These are phyloP conservation scores for Numida meleagris DNA, from an alignment of 2,113 vertebrate species.

Conservation along the genomic window DNA sequence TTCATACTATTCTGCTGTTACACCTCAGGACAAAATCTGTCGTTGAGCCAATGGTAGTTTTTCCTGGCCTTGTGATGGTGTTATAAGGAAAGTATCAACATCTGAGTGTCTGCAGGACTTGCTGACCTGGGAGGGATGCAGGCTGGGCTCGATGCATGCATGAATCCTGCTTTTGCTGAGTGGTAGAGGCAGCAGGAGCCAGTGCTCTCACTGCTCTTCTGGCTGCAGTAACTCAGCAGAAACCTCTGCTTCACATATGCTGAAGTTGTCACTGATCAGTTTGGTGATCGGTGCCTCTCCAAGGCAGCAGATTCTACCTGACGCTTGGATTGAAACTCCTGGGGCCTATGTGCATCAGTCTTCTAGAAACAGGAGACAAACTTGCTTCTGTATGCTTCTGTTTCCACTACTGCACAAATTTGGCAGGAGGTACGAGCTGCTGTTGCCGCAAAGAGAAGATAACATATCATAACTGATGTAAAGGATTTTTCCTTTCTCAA, in stretches of 20 bases:
- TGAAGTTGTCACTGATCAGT: background rate
- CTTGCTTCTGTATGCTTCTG: fast-evolving
- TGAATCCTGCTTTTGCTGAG: background rate
- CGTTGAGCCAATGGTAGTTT: background rate
- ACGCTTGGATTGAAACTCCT: background rate
- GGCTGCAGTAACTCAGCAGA: background rate
- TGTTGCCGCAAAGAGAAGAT: background rate
- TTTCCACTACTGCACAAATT: background rate
- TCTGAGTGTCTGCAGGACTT: background rate
- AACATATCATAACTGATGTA: background rate
- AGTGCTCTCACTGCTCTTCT: background rate
- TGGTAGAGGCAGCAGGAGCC: background rate
- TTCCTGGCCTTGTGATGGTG: background rate
- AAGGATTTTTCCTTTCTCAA: background rate
- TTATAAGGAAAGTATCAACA: background rate
- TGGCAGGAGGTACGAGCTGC: background rate
- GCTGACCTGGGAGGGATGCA: background rate
- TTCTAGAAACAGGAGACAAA: background rate
- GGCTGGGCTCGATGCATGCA: fast-evolving
- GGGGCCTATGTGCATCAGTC: background rate
- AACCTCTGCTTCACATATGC: fast-evolving
- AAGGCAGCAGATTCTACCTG: background rate
- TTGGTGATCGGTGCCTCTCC: background rate
- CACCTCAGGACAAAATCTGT: background rate
- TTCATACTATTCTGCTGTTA: background rate